These are phyloP conservation scores for Elysia crispata DNA, from an alignment of 2,888 invertebrate species.

Conservation along the genomic window DNA sequence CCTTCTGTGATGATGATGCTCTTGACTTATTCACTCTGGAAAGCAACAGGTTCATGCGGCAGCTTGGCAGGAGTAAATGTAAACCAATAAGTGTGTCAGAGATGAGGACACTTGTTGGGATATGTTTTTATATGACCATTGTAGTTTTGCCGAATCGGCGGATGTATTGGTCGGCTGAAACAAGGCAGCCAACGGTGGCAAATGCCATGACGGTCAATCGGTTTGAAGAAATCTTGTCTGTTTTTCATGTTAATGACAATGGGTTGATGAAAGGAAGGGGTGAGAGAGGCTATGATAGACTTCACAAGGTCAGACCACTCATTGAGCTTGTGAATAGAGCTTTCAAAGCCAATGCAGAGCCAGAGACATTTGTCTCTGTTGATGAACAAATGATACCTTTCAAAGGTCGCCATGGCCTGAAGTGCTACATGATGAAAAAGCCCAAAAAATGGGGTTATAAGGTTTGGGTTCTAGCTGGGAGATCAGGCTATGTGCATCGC, in stretches of 20 bases:
- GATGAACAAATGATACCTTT: constrained; percentile 50
- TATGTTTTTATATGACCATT: constrained; percentile 10
- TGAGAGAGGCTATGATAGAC: constrained; percentile 37
- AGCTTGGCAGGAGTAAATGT: no score
- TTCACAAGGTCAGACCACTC: constrained; percentile 41
- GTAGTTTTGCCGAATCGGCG: not conserved
- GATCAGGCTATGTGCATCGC: constrained; percentile 39
- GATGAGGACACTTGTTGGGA: not conserved
- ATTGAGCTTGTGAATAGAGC: constrained; percentile 10
- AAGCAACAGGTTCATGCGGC: no score
- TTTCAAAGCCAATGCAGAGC: constrained; percentile 37
- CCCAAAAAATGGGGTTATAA: constrained; percentile 49
- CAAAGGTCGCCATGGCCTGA: constrained; percentile 42
- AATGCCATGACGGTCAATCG: constrained; percentile 39
- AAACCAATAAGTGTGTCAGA: not conserved
- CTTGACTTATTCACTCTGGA: not conserved
- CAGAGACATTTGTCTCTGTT: constrained; percentile 33
- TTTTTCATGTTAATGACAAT: constrained; percentile 43
- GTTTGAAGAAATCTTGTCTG: constrained; percentile 45
- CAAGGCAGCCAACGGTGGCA: not conserved
- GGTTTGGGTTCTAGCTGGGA: constrained; percentile 37
- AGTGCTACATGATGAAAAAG: constrained; percentile 44
- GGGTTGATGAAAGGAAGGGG: constrained; percentile 22
- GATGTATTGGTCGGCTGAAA: constrained; percentile 12
- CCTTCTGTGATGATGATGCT: constrained; percentile 1